These are phyloP conservation scores for Phoeniculus purpureus DNA, from an alignment of 2,797 vertebrate species.

Conservation along the genomic window DNA sequence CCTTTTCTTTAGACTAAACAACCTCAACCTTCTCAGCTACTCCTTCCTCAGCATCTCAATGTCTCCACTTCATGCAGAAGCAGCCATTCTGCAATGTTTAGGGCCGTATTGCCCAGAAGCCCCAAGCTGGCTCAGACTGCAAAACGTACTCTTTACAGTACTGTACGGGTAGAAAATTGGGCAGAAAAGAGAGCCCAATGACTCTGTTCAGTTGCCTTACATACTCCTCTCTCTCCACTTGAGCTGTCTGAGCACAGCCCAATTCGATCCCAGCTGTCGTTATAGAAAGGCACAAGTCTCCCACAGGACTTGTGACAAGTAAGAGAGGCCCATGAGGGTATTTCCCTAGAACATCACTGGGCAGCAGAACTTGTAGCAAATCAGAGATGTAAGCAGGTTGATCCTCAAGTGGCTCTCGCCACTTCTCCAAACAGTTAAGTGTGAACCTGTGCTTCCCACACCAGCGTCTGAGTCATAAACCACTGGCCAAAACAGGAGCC, in stretches of 20 bases:
- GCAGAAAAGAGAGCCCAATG: neutral
- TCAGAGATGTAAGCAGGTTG: neutral
- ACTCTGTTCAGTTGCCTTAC: accelerated
- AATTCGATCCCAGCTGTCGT: neutral
- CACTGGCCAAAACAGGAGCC: neutral
- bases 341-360: neutral
- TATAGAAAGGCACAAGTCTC: neutral
- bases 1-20: too few relatives aligned
- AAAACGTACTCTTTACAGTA: neutral
- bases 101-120: neutral
- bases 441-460: neutral
- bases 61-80: neutral
- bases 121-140: neutral
- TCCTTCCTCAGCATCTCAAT: too few relatives aligned
- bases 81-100: neutral
- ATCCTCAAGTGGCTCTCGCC: neutral
- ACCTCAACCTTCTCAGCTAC: too few relatives aligned
- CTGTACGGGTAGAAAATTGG: neutral
- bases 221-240: neutral
- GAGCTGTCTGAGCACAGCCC: neutral
- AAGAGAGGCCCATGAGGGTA: neutral
- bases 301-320: neutral
- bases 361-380: neutral
- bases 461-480: neutral
- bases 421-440: neutral